Evolutionary conservation across 2,888 invertebrate genomes (phyloP).

Genomic region (Iphiclides podalirius): DNA sequence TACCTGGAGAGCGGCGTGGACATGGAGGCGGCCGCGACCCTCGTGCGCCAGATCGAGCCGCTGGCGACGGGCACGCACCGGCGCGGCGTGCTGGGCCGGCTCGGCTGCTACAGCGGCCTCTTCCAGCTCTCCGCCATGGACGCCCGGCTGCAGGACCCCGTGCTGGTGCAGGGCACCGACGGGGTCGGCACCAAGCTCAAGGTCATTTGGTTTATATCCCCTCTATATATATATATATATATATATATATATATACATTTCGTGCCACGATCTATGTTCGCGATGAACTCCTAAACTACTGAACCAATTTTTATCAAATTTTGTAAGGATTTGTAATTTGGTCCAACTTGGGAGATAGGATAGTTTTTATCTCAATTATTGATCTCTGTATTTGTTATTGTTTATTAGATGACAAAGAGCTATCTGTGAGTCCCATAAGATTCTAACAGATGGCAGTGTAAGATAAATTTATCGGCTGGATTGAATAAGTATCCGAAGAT

Average conservation of each 20-base stretch:
- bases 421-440: too few relatives aligned
- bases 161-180: constrained; percentile 96
- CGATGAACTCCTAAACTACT: too few relatives aligned
- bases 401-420: too few relatives aligned
- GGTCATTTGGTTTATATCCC: constrained; percentile 77
- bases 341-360: too few relatives aligned
- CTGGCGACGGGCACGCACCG: constrained; percentile 88
- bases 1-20: constrained; percentile 96
- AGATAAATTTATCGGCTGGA: too few relatives aligned
- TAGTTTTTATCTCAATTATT: too few relatives aligned
- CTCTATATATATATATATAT: neutral
- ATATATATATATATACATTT: neutral
- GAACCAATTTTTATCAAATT: too few relatives aligned
- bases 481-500: too few relatives aligned
- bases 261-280: too few relatives aligned
- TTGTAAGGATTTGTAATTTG: too few relatives aligned
- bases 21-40: constrained; percentile 93
- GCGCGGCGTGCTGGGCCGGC: constrained; percentile 87
- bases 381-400: too few relatives aligned
- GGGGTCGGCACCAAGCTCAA: constrained; percentile 98
- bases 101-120: constrained; percentile 96
- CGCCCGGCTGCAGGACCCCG: constrained; percentile 84
- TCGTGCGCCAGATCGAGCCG: constrained; percentile 92
- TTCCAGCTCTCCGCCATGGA: constrained; percentile 90
- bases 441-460: too few relatives aligned